phyloP scores from a whole-genome alignment of 2,797 vertebrate species.

The Silurus aristotelis region DNA sequence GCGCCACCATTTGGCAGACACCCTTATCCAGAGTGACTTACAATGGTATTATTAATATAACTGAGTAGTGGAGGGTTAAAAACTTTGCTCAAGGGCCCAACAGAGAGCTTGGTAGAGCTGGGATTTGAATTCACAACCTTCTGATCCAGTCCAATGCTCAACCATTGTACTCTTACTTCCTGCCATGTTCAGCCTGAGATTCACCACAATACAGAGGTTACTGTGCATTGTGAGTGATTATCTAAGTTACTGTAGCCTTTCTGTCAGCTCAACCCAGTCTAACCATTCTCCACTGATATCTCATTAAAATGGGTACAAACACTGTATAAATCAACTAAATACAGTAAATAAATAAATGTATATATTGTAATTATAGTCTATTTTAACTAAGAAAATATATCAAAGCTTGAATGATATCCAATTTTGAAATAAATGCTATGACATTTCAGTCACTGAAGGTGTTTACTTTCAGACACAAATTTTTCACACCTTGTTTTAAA shows the following conservation, averaged over 20 bases:
- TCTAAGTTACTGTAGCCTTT: neutral
- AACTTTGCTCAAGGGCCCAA: too few relatives aligned
- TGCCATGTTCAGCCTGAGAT: too few relatives aligned
- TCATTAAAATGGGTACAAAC: neutral
- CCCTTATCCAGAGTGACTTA: too few relatives aligned
- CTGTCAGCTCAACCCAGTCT: neutral
- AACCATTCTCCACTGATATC: neutral
- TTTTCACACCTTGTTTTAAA: slow-evolving; percentile 47
- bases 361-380: neutral
- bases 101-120: too few relatives aligned
- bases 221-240: too few relatives aligned
- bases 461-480: neutral
- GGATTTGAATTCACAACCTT: too few relatives aligned
- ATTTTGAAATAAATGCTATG: neutral
- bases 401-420: neutral
- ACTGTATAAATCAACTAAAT: neutral
- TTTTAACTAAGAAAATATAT: neutral
- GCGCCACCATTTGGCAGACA: too few relatives aligned
- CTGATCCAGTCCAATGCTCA: too few relatives aligned
- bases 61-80: too few relatives aligned
- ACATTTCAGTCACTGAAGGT: neutral
- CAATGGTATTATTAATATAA: too few relatives aligned
- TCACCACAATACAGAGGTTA: too few relatives aligned
- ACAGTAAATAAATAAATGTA: neutral
- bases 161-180: too few relatives aligned